Evolutionary conservation across 2,113 vertebrate genomes (phyloP).

Genomic region (Typhlomys cinereus): DNA sequence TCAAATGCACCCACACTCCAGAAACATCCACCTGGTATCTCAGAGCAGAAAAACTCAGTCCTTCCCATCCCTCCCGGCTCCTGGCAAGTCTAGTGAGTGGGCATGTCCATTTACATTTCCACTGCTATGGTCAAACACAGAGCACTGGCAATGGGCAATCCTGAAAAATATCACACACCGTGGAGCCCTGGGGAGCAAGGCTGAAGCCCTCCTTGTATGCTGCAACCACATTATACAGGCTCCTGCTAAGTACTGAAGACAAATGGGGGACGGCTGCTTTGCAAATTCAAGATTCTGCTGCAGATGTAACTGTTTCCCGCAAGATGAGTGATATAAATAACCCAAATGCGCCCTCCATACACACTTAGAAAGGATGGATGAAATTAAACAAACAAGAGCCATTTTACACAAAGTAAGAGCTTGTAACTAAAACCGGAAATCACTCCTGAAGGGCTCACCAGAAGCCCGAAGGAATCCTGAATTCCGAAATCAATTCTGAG

Average conservation of each 20-base stretch:
- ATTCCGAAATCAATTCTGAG: background rate
- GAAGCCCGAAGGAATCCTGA: background rate
- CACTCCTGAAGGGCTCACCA: background rate
- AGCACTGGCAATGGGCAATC: background rate
- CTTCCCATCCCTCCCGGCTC: background rate
- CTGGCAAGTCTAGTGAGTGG: background rate
- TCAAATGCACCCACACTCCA: background rate
- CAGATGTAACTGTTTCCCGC: background rate
- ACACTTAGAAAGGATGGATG: background rate
- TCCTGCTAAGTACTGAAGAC: background rate
- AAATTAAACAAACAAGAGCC: background rate
- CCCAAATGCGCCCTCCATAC: background rate
- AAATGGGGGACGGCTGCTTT: background rate
- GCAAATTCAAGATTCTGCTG: background rate
- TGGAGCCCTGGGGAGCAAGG: background rate
- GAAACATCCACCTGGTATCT: background rate
- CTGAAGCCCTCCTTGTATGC: no score
- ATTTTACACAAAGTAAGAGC: background rate
- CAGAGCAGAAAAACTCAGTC: background rate
- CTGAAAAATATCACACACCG: background rate
- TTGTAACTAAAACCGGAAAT: background rate
- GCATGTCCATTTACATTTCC: background rate
- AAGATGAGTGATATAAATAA: background rate
- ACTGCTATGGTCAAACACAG: background rate
- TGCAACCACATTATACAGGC: rapidly evolving